Evolutionary conservation across 53 echinoderm and acorn worm genomes (phyloP), one percentile per base, ranked within the genome.

Genomic region (Apostichopus leukothele): DNA sequence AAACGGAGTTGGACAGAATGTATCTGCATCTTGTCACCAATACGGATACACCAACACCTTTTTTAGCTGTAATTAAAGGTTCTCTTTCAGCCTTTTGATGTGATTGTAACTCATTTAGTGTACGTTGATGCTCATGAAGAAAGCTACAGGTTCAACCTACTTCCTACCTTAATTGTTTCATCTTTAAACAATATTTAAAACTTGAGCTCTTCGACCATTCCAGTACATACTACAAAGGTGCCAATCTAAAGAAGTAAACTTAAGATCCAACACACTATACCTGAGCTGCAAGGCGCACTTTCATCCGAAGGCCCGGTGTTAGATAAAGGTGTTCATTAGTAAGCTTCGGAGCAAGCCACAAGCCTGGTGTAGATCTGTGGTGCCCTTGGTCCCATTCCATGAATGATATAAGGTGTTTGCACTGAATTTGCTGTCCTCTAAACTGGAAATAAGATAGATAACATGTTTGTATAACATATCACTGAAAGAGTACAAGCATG

Each of bases 291-390:
- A 88, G 79, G 1, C n/a, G 22, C 16, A 91, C 91, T 55, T 73
- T 67, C 91, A 91, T 91, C 25, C 91, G 52, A 19, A 91, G 71
- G 21, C 87, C 76, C 6, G 91, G 91, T 3, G 78, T 88, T 11
- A 91, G 59, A 71, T 86, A 63, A 9, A 91, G 59, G 51, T 91
- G 91, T 21, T 77, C 88, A 53, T 79, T 51, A 0, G 80, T 27
- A 4, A 91, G 67, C 50, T 81, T 91, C 1, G 75, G 86, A 3
- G 88, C n/a, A 1, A 57, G 78, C 3, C 54, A 3, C 9, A 79
- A 60, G 9, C 88, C 91, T 12, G 91, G 91, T 13, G 91, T 76
- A 26, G 4, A 4, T 11, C 71, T 25, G 20, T 89, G 12, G 5
- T 8, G 6, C 1, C 76, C 79, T 23, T 66, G 20, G 25, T 71